phyloP scores from a whole-genome alignment of 1,140 invertebrate species.

The Neodiprion fabricii region DNA sequence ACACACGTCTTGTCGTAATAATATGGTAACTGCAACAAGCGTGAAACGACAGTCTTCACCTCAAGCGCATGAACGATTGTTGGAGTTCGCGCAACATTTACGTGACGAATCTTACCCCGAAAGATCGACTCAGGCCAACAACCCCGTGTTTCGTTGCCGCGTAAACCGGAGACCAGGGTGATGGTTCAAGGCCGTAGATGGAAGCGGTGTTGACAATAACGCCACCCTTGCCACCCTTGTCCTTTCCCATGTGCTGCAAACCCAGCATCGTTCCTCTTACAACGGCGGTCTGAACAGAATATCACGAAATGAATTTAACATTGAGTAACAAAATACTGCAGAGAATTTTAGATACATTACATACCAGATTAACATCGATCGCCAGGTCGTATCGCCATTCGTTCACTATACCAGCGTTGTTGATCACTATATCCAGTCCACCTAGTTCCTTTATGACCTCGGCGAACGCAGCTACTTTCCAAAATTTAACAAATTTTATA shows the following conservation, averaged over 20 bases:
- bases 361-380: slow-evolving; percentile 61
- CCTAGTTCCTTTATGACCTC: slow-evolving; percentile 52
- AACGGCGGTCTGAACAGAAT: no score
- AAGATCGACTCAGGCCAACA: slow-evolving; percentile 44
- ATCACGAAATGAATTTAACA: no score
- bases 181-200: slow-evolving; percentile 66
- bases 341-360: slow-evolving; percentile 28
- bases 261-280: slow-evolving; percentile 20
- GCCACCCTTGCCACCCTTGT: slow-evolving; percentile 42
- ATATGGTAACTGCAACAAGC: not conserved
- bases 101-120: slow-evolving; percentile 25
- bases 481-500: no score
- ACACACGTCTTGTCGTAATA: slow-evolving; percentile 50
- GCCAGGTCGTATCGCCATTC: slow-evolving; percentile 56
- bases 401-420: slow-evolving; percentile 67
- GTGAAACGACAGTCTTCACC: not conserved
- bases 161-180: slow-evolving; percentile 65
- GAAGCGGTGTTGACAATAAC: slow-evolving; percentile 58
- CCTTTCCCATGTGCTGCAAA: slow-evolving; percentile 61
- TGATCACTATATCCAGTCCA: slow-evolving; percentile 68
- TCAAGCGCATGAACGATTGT: not conserved
- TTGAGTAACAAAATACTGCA: no score
- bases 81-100: not conserved
- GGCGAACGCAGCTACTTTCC: slow-evolving; percentile 41
- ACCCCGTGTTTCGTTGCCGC: slow-evolving; percentile 69